Evolutionary conservation across 2,113 vertebrate species (phyloP).

Genomic region (Urocitellus parryii): DNA sequence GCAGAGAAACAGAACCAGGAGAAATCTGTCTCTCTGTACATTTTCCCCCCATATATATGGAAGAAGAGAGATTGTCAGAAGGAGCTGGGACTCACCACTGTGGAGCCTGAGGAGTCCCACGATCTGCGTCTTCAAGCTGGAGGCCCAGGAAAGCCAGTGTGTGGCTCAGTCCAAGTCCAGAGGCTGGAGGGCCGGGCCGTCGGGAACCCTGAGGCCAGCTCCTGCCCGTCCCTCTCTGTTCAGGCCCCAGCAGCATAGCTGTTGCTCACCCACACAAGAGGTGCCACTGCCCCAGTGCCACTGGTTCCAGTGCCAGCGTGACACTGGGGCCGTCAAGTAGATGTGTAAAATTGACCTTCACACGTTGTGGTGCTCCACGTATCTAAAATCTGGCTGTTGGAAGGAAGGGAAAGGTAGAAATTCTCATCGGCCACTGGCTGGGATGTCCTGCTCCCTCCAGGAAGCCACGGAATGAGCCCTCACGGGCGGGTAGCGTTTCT

Average conservation of each 20-base stretch:
- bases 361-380: rapidly evolving
- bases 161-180: background rate
- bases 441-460: background rate
- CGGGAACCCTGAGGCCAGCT: background rate
- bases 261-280: background rate
- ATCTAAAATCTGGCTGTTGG: background rate
- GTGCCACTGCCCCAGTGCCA: background rate
- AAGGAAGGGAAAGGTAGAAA: background rate
- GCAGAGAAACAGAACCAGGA: background rate
- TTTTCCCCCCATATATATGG: too few relatives aligned
- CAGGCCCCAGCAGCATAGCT: background rate
- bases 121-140: background rate
- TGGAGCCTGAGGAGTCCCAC: background rate
- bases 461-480: background rate
- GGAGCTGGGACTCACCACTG: background rate
- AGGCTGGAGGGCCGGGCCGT: too few relatives aligned
- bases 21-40: background rate
- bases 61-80: background rate
- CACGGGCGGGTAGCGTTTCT: rapidly evolving
- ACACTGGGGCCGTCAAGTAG: background rate
- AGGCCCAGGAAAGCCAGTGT: background rate
- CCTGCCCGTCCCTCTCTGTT: too few relatives aligned
- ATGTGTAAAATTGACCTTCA: background rate
- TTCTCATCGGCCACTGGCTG: background rate
- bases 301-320: background rate